phyloP scores from a whole-genome alignment of 2,113 vertebrate species.

The pig (Sus scrofa) region DNA sequence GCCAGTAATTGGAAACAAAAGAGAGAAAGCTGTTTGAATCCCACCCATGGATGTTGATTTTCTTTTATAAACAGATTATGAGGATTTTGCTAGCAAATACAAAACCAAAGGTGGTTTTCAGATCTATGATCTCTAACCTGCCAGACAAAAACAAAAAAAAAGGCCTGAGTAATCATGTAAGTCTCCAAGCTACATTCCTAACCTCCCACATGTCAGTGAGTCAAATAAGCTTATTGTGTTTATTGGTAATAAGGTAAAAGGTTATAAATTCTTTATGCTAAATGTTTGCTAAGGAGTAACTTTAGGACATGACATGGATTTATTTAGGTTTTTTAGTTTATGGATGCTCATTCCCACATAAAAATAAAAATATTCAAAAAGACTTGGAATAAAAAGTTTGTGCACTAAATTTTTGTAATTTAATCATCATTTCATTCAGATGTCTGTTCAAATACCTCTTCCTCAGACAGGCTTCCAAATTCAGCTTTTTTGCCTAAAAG shows the following conservation, averaged over 20 bases:
- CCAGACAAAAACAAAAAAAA: not conserved
- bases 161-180: not conserved
- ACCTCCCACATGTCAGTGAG: not conserved
- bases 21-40: slow-evolving; percentile 51
- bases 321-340: slow-evolving; percentile 31
- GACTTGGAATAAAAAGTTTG: not conserved
- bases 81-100: not conserved
- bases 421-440: not conserved
- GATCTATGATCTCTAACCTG: not conserved
- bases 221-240: slow-evolving; percentile 15
- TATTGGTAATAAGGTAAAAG: not conserved
- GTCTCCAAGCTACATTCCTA: not conserved
- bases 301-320: not conserved
- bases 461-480: not conserved
- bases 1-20: slow-evolving; percentile 55
- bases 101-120: slow-evolving; percentile 34
- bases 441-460: not conserved
- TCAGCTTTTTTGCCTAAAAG: not conserved
- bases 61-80: not conserved
- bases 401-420: slow-evolving; percentile 11
- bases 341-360: not conserved
- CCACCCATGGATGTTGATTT: not conserved
- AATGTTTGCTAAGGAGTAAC: not conserved
- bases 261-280: slow-evolving; percentile 28
- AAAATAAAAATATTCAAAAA: not conserved